phyloP scores from a whole-genome alignment of 2,113 vertebrate genomes.

The Rhizomys pruinosus region DNA sequence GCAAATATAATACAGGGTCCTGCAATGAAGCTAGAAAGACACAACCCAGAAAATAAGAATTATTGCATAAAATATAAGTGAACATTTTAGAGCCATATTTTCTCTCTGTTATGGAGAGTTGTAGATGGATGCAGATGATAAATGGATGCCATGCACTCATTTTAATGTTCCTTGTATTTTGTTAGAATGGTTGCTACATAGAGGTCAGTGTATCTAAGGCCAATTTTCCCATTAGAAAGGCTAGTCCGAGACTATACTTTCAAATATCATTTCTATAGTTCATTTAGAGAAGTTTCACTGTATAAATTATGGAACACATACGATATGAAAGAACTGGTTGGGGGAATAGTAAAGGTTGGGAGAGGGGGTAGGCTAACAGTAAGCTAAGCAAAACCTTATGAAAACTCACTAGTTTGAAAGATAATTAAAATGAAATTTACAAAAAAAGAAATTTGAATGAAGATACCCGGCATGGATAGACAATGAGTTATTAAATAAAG shows the following conservation, averaged over 20 bases:
- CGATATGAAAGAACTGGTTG: neutral
- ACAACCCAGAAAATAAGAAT: neutral
- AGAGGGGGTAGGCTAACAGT: neutral
- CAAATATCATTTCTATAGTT: neutral
- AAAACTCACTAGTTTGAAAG: neutral
- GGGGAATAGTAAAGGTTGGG: neutral
- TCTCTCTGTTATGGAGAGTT: neutral
- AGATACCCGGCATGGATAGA: no score
- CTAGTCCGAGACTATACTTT: neutral
- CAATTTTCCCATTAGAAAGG: slow-evolving; percentile 33
- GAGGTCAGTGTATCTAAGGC: neutral
- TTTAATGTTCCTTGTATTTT: slow-evolving; percentile 16
- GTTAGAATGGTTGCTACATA: neutral
- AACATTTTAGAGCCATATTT: neutral
- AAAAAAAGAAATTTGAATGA: neutral
- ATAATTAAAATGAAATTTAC: neutral
- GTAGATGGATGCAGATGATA: neutral
- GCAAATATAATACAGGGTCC: neutral
- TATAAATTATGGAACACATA: no score
- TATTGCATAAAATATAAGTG: neutral
- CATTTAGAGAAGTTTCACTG: neutral
- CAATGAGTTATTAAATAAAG: neutral
- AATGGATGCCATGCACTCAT: neutral
- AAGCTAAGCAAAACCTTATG: neutral
- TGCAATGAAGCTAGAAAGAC: neutral